Percentiles rank a stretch among this genome's conserved stretches.
phyloP scores from a whole-genome alignment of 2,797 vertebrate genomes.

The Catharus ustulatus region DNA sequence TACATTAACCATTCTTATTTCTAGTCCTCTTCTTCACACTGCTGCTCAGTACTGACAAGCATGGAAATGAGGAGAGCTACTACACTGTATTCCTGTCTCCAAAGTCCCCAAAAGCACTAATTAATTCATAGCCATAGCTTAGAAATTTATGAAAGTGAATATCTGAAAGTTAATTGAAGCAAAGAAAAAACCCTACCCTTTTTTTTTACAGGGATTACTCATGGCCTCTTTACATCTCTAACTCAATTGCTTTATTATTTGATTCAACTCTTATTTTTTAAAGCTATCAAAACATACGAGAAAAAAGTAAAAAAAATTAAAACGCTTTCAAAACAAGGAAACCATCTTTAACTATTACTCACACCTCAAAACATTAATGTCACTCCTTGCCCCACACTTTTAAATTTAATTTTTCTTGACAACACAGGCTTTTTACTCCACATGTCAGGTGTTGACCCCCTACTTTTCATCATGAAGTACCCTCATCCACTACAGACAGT shows the following conservation, averaged over 20 bases:
- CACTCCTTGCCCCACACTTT: background rate
- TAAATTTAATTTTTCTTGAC: background rate
- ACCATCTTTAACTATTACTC: background rate
- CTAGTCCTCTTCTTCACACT: background rate
- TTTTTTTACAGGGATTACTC: background rate
- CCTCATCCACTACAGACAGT: background rate
- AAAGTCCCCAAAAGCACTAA: background rate
- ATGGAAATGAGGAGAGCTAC: background rate
- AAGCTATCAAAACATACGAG: background rate
- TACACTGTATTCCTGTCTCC: background rate
- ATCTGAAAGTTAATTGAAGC: background rate
- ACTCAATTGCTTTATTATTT: background rate
- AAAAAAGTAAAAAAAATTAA: background rate
- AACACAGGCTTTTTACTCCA: background rate
- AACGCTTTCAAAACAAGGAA: background rate
- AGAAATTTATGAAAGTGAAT: slow-evolving; percentile 10
- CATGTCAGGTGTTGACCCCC: background rate
- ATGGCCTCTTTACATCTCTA: background rate
- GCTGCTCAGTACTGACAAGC: background rate
- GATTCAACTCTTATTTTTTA: background rate
- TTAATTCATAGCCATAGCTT: slow-evolving; percentile 20
- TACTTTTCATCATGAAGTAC: background rate
- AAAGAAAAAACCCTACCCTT: background rate
- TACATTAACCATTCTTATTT: background rate
- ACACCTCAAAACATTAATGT: background rate